Conservation (phyloP, 2,888 invertebrate species). For the Tricholauxania praeusta region DNA sequence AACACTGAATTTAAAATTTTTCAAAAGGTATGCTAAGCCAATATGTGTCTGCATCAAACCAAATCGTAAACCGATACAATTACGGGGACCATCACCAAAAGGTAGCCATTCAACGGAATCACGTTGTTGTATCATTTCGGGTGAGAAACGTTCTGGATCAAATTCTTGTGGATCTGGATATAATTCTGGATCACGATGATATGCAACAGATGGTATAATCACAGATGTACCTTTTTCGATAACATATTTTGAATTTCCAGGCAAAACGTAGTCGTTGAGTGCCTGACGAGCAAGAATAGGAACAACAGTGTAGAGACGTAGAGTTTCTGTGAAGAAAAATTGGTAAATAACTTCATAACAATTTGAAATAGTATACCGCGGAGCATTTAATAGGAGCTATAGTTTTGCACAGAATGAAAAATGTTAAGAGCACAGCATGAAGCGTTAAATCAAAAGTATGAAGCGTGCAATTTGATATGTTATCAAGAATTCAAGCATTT, state of each 20-base stretch:
- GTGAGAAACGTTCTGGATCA: conserved; percentile 73
- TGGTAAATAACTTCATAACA: too few relatives aligned
- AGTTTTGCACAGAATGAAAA: too few relatives aligned
- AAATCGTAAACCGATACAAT: conserved; percentile 64
- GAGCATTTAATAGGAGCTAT: too few relatives aligned
- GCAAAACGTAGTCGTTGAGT: conserved; percentile 68
- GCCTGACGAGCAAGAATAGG: conserved; percentile 70
- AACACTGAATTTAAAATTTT: conserved; percentile 55
- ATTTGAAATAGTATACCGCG: too few relatives aligned
- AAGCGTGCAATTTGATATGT: too few relatives aligned
- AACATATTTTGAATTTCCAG: conserved; percentile 69
- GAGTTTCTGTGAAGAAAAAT: conserved; percentile 59
- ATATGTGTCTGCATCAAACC: conserved; percentile 62
- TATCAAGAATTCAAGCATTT: too few relatives aligned
- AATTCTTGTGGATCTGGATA: conserved; percentile 74
- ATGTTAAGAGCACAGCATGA: too few relatives aligned
- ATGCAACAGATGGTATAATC: conserved; percentile 70
- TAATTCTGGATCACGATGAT: conserved; percentile 73
- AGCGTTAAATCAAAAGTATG: too few relatives aligned
- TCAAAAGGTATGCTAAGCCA: conserved; percentile 56
- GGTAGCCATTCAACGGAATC: conserved; percentile 64
- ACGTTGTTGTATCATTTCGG: conserved; percentile 70
- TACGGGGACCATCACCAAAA: conserved; percentile 64
- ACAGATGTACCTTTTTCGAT: conserved; percentile 71
- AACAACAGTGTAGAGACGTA: conserved; percentile 71